phyloP scores from a whole-genome alignment of 2,888 invertebrate species.

The Amblyteles armatorius region DNA sequence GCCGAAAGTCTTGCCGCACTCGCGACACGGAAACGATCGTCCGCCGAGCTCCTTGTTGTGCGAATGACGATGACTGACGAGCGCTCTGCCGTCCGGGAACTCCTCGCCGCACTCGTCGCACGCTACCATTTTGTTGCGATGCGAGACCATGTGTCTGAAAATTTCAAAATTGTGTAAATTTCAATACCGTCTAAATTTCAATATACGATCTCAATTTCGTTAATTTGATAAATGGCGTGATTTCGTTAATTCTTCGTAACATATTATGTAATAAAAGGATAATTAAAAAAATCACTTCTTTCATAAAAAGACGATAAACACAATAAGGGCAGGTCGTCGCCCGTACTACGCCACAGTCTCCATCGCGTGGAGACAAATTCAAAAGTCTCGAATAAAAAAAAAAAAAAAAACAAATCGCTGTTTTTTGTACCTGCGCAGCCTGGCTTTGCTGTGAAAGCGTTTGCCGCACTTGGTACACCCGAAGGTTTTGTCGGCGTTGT shows the following conservation, averaged over 20 bases:
- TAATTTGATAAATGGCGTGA: too few relatives aligned
- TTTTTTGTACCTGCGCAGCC: constrained; percentile 82
- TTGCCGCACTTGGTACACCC: constrained; percentile 90
- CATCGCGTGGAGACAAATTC: too few relatives aligned
- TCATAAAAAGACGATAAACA: too few relatives aligned
- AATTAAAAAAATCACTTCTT: constrained; percentile 5
- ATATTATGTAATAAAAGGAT: too few relatives aligned
- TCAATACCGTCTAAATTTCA: too few relatives aligned
- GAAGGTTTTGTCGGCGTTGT: constrained; percentile 88
- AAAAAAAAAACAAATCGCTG: not conserved
- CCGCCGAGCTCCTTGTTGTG: constrained; percentile 86
- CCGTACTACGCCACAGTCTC: too few relatives aligned
- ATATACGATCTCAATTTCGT: too few relatives aligned
- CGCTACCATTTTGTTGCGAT: constrained; percentile 89
- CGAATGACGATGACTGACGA: constrained; percentile 90
- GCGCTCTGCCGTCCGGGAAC: constrained; percentile 89
- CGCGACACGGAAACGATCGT: constrained; percentile 92
- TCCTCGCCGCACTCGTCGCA: constrained; percentile 90
- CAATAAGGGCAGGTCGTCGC: too few relatives aligned
- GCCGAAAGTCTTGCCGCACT: constrained; percentile 94
- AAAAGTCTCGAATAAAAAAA: not conserved
- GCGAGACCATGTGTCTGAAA: constrained; percentile 89
- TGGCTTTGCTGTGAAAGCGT: constrained; percentile 90
- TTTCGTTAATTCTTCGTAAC: too few relatives aligned
- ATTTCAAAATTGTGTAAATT: not conserved